These are phyloP conservation scores for Xylocopa sonorina DNA, from an alignment of 1,140 invertebrate genomes.

Conservation along the genomic window DNA sequence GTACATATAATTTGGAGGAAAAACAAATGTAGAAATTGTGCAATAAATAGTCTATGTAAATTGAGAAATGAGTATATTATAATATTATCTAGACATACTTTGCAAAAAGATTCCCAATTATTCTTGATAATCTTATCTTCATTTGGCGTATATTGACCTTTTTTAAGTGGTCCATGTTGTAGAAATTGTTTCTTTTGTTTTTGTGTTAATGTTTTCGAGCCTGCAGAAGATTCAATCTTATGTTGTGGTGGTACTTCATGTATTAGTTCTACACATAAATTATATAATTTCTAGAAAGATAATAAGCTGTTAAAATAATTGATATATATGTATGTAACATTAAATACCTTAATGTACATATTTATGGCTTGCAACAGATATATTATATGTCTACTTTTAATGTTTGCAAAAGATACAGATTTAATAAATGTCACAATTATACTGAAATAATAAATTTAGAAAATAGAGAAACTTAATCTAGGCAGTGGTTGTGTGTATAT, in stretches of 20 bases:
- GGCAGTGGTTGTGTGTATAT: too few relatives aligned
- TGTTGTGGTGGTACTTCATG: slow-evolving; percentile 75
- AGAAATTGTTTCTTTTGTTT: slow-evolving; percentile 62
- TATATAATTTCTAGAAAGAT: slow-evolving; percentile 67
- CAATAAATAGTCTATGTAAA: too few relatives aligned
- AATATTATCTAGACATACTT: slow-evolving; percentile 59
- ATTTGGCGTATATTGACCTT: slow-evolving; percentile 54
- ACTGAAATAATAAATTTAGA: too few relatives aligned
- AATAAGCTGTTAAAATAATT: slow-evolving; percentile 21
- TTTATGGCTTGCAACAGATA: too few relatives aligned
- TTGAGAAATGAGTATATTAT: slow-evolving; percentile 13
- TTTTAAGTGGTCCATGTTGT: slow-evolving; percentile 66
- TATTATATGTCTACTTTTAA: too few relatives aligned
- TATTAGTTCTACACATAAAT: slow-evolving; percentile 63
- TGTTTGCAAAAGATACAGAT: too few relatives aligned
- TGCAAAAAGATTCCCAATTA: slow-evolving; percentile 78
- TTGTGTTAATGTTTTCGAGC: slow-evolving; percentile 43
- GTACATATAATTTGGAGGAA: too few relatives aligned
- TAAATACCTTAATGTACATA: too few relatives aligned
- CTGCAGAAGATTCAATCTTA: slow-evolving; percentile 65
- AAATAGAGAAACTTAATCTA: too few relatives aligned
- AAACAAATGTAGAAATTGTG: too few relatives aligned
- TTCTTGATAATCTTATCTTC: slow-evolving; percentile 73
- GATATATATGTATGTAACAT: neutral
- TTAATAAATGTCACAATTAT: too few relatives aligned